These are phyloP conservation scores for Nymphalis c-album DNA, from an alignment of 2,888 invertebrate genomes.

Conservation along the genomic window DNA sequence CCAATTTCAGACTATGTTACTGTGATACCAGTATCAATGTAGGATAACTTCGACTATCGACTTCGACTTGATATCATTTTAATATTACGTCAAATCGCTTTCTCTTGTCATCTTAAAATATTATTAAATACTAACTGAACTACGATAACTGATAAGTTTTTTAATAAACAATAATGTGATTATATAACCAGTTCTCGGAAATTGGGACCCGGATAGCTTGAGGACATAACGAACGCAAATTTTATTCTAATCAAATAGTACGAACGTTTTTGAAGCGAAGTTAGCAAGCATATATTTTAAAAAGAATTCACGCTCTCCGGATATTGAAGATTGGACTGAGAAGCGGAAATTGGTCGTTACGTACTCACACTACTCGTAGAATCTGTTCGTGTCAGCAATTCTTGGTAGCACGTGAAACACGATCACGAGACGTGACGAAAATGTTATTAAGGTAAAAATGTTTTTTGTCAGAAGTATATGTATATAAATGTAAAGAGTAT, in stretches of 20 bases:
- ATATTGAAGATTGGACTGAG: slow-evolving; percentile 25
- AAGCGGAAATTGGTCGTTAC: slow-evolving; percentile 28
- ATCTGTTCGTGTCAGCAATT: slow-evolving; percentile 6
- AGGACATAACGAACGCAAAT: too few species aligned
- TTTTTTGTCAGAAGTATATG: background rate
- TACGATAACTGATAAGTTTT: too few species aligned
- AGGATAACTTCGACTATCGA: too few species aligned
- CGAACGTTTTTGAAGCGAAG: background rate
- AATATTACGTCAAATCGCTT: background rate
- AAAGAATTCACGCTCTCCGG: slow-evolving; percentile 16
- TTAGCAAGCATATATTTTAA: background rate
- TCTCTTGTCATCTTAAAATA: too few species aligned
- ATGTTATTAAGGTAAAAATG: background rate
- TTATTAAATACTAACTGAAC: too few species aligned
- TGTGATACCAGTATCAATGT: background rate
- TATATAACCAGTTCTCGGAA: too few species aligned
- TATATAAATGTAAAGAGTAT: background rate
- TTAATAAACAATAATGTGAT: too few species aligned
- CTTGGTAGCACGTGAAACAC: background rate
- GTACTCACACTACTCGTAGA: slow-evolving; percentile 5
- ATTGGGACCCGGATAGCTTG: too few species aligned
- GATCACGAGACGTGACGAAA: background rate
- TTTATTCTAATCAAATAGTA: background rate
- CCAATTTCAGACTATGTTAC: slow-evolving; percentile 2
- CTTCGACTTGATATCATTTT: background rate